Evolutionary conservation across 2,888 invertebrate species (phyloP).

Genomic region (Dynastes hyllus): DNA sequence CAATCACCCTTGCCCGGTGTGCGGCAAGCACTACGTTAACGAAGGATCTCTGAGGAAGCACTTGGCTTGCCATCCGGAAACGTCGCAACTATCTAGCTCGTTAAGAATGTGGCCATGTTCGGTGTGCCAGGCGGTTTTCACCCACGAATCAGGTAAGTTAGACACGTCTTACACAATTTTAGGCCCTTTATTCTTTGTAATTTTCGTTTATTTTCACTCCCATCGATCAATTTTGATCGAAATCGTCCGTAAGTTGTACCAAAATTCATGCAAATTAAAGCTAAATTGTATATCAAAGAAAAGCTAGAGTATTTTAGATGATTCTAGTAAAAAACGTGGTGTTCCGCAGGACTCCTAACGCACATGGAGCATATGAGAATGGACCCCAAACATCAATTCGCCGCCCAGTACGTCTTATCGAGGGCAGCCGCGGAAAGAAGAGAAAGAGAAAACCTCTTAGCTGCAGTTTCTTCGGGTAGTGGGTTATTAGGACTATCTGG

Average conservation of each 20-base stretch:
- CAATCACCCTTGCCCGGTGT: constrained; percentile 95
- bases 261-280: constrained; percentile 24
- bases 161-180: not conserved
- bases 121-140: constrained; percentile 95
- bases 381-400: constrained; percentile 97
- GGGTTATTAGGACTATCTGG: constrained; percentile 78
- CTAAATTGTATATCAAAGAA: not conserved
- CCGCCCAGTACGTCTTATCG: constrained; percentile 93
- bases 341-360: constrained; percentile 84
- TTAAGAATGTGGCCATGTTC: constrained; percentile 97
- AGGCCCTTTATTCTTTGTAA: constrained; percentile 29
- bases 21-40: constrained; percentile 96
- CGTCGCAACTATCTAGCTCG: constrained; percentile 80
- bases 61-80: constrained; percentile 94
- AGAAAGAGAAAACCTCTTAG: constrained; percentile 85
- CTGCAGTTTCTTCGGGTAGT: constrained; percentile 75
- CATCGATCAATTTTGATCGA: not conserved
- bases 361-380: constrained; percentile 98
- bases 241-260: constrained; percentile 40
- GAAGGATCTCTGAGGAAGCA: constrained; percentile 95
- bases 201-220: constrained; percentile 10
- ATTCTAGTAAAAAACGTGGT: constrained; percentile 56
- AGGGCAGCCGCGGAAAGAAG: constrained; percentile 92
- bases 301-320: not conserved
- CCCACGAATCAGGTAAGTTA: constrained; percentile 90